Conservation (phyloP, 2,113 vertebrate species). For the Cochlearius cochlearius region DNA sequence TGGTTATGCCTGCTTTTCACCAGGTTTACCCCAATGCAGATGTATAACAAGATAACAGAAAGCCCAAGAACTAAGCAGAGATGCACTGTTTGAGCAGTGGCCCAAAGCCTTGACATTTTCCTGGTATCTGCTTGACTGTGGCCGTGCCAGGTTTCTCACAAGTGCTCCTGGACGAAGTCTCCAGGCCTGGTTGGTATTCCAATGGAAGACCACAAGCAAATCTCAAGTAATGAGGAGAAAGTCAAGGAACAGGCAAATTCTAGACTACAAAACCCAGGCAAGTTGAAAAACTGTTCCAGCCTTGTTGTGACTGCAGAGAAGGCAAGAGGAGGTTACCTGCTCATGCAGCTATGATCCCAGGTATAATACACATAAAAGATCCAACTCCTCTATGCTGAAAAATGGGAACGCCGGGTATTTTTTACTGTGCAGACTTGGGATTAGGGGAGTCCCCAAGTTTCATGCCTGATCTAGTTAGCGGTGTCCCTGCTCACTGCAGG, state of each 20-base stretch:
- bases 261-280: neutral
- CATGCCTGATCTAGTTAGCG: too few relatives aligned
- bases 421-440: neutral
- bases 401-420: neutral
- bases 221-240: neutral
- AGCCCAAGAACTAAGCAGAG: neutral
- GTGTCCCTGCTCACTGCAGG: too few relatives aligned
- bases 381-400: neutral
- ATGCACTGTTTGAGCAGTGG: neutral
- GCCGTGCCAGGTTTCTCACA: neutral
- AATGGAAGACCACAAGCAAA: neutral
- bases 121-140: neutral
- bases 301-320: neutral
- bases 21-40: neutral
- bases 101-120: neutral
- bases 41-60: neutral
- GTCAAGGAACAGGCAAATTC: neutral
- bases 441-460: neutral
- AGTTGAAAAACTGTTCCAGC: neutral
- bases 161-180: neutral
- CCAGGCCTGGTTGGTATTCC: neutral
- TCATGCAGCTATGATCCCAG: fast-evolving
- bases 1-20: neutral
- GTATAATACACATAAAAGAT: neutral
- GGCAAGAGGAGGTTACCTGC: neutral